Evolutionary conservation across 2,797 vertebrate genomes (phyloP).

Genomic region (Natrix natrix): DNA sequence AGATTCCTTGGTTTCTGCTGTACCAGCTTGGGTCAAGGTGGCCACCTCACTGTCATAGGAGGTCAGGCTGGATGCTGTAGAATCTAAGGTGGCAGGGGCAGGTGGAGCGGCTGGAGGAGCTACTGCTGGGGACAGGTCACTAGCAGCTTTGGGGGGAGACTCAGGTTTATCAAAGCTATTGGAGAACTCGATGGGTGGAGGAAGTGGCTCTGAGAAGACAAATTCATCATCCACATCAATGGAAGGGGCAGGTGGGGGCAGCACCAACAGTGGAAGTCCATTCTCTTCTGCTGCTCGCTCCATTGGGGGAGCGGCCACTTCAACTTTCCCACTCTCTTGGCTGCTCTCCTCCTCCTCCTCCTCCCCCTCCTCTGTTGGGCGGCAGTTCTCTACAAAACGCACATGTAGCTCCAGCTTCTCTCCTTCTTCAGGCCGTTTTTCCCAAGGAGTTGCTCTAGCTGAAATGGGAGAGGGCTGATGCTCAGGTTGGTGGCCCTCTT

Average conservation of each 20-base stretch:
- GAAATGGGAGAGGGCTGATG: constrained; percentile 71
- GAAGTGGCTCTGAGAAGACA: constrained; percentile 87
- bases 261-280: constrained; percentile 80
- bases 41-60: constrained; percentile 94
- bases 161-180: constrained; percentile 86
- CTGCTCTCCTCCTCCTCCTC: constrained; percentile 18
- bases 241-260: constrained; percentile 89
- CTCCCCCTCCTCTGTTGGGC: constrained; percentile 48
- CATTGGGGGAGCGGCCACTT: constrained; percentile 11
- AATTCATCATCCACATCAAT: constrained; percentile 90
- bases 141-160: constrained; percentile 58
- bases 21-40: constrained; percentile 85
- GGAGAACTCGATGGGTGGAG: constrained; percentile 88
- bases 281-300: constrained; percentile 63
- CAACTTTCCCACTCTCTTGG: constrained; percentile 27
- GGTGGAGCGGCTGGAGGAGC: constrained; percentile 53
- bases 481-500: constrained; percentile 53
- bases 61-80: constrained; percentile 89
- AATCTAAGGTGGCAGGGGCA: constrained; percentile 79
- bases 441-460: constrained; percentile 66
- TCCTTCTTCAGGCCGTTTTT: constrained; percentile 70
- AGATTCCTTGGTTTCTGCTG: constrained; percentile 59
- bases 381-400: constrained; percentile 68
- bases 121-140: constrained; percentile 58
- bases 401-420: constrained; percentile 76